These are phyloP conservation scores for Patagioenas fasciata DNA, from an alignment of 2,113 vertebrate genomes.

Conservation along the genomic window DNA sequence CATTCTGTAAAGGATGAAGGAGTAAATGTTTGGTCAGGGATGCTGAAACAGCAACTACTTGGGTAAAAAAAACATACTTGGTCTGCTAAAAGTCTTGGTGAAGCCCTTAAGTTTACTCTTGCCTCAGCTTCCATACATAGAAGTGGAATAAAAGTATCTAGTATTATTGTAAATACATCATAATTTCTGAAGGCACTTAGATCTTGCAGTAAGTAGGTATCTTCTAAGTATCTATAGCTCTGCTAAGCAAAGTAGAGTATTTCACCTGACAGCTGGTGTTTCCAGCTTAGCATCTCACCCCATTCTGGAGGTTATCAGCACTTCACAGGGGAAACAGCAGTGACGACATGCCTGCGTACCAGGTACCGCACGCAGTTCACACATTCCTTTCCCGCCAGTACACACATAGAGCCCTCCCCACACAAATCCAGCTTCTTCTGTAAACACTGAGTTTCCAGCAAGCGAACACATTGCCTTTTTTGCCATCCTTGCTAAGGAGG, in stretches of 20 bases:
- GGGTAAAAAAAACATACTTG: not conserved
- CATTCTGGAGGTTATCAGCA: not conserved
- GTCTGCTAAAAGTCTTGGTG: not conserved
- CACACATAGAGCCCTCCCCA: too few relatives aligned
- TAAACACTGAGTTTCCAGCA: not conserved
- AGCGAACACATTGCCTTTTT: not conserved
- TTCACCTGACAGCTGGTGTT: not conserved
- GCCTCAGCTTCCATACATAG: not conserved
- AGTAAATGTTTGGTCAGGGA: not conserved
- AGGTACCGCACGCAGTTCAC: not conserved
- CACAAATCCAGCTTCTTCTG: not conserved
- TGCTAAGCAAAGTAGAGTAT: not conserved
- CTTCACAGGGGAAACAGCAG: not conserved
- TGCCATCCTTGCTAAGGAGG: not conserved
- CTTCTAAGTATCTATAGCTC: not conserved
- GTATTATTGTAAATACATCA: not conserved
- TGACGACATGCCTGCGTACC: fast-evolving
- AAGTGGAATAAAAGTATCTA: not conserved
- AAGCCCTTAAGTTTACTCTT: not conserved
- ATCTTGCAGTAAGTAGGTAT: not conserved
- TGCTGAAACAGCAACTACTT: not conserved
- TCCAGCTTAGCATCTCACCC: not conserved
- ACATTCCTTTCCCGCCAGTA: not conserved
- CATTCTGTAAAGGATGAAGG: not conserved
- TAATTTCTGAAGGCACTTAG: not conserved